Evolutionary conservation across 2,888 invertebrate genomes (phyloP).

Genomic region (Lasioglossum villosulum): DNA sequence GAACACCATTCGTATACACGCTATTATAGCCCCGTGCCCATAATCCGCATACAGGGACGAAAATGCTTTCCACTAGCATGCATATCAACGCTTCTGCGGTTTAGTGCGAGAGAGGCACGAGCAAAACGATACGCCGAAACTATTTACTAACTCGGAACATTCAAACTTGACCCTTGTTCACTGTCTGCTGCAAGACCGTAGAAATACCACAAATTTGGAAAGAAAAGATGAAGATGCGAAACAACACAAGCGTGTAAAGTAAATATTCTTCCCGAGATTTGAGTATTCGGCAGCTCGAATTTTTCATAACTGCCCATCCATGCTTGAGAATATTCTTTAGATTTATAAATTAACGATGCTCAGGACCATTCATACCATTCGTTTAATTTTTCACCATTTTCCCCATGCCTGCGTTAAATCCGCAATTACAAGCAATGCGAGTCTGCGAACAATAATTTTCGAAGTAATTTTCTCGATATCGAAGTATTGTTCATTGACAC

Average conservation of each 20-base stretch:
- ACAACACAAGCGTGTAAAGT: no score
- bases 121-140: slow-evolving; percentile 4
- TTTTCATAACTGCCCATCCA: no score
- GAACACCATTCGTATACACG: not conserved
- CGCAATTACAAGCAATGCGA: not conserved
- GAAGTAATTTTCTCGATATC: not conserved
- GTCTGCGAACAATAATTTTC: not conserved
- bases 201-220: not conserved
- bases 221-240: not conserved
- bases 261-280: no score
- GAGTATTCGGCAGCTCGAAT: no score
- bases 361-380: not conserved
- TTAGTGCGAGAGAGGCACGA: not conserved
- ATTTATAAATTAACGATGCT: not conserved
- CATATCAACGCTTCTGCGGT: slow-evolving; percentile 1
- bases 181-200: not conserved
- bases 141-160: slow-evolving; percentile 4
- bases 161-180: not conserved
- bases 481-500: not conserved
- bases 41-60: slow-evolving; percentile 7
- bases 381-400: not conserved
- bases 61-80: slow-evolving; percentile 3
- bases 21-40: not conserved
- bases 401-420: not conserved
- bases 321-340: not conserved